These are phyloP conservation scores for Deroplatys truncata DNA, from an alignment of 2,888 invertebrate species.

Conservation along the genomic window DNA sequence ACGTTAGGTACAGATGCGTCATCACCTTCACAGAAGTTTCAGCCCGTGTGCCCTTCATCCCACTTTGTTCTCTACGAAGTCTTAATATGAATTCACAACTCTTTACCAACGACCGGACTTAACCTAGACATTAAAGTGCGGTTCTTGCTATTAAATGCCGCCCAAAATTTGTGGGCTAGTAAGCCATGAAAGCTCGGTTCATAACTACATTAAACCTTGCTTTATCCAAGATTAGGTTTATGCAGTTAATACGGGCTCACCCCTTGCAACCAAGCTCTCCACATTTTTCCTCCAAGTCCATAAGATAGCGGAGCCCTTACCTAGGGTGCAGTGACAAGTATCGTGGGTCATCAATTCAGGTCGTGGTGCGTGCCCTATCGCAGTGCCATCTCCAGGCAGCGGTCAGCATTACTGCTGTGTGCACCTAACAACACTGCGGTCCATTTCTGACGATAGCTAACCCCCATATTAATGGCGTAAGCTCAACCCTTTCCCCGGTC, in stretches of 20 bases:
- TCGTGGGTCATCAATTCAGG: slow-evolving; percentile 19
- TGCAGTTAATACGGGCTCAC: neutral
- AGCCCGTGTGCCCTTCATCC: no score
- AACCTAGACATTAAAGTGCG: neutral
- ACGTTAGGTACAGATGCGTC: no score
- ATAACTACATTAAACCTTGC: neutral
- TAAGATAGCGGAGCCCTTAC: neutral
- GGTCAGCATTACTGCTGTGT: slow-evolving; percentile 13
- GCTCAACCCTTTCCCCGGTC: neutral
- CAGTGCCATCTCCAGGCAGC: slow-evolving; percentile 23
- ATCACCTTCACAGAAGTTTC: no score
- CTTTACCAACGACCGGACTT: neutral
- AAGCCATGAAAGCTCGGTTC: neutral
- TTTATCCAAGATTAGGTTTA: neutral
- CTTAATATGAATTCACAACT: no score
- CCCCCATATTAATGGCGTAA: neutral
- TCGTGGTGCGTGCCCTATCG: slow-evolving; percentile 21
- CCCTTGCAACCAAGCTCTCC: neutral
- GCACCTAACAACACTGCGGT: neutral
- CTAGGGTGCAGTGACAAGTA: neutral
- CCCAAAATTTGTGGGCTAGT: neutral
- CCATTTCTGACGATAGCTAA: neutral
- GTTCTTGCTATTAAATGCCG: neutral
- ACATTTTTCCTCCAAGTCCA: neutral
- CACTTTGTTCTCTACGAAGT: no score